phyloP scores from a whole-genome alignment of 2,888 invertebrate genomes.

The Patella pellucida region DNA sequence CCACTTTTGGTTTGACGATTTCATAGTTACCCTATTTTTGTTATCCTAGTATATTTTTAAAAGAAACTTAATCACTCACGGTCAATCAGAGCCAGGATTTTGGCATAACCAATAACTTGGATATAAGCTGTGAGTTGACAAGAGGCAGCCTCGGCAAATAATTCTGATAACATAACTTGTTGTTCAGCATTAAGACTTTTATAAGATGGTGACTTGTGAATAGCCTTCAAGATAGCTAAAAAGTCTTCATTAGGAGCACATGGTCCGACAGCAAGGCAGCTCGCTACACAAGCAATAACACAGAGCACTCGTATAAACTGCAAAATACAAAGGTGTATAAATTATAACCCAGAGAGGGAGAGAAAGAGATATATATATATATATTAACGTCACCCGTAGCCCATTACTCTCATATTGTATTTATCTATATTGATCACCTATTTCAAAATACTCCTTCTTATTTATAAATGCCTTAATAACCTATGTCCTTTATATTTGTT shows the following conservation, averaged over 20 bases:
- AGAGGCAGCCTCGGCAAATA: constrained; percentile 17
- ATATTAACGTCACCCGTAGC: too few relatives aligned
- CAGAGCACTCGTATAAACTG: background rate
- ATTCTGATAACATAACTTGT: constrained; percentile 17
- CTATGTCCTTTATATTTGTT: too few relatives aligned
- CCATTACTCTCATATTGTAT: too few relatives aligned
- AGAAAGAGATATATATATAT: too few relatives aligned
- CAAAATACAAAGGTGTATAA: background rate
- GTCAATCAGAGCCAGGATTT: constrained; percentile 20
- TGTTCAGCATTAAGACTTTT: constrained; percentile 15
- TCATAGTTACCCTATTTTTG: too few relatives aligned
- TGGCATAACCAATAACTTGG: constrained; percentile 13
- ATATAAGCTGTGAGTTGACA: constrained; percentile 26
- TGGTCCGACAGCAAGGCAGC: constrained; percentile 13
- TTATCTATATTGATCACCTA: too few relatives aligned
- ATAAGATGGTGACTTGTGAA: constrained; percentile 19
- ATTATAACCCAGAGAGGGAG: too few relatives aligned
- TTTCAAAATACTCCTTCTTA: too few relatives aligned
- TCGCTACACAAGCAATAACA: background rate
- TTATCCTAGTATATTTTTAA: too few relatives aligned
- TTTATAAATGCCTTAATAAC: too few relatives aligned
- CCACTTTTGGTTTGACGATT: too few relatives aligned
- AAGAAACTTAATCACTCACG: constrained; percentile 9
- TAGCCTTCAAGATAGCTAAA: background rate
- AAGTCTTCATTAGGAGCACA: constrained; percentile 25